phyloP scores from a whole-genome alignment of 2,113 vertebrate species.

The Clupea harengus region DNA sequence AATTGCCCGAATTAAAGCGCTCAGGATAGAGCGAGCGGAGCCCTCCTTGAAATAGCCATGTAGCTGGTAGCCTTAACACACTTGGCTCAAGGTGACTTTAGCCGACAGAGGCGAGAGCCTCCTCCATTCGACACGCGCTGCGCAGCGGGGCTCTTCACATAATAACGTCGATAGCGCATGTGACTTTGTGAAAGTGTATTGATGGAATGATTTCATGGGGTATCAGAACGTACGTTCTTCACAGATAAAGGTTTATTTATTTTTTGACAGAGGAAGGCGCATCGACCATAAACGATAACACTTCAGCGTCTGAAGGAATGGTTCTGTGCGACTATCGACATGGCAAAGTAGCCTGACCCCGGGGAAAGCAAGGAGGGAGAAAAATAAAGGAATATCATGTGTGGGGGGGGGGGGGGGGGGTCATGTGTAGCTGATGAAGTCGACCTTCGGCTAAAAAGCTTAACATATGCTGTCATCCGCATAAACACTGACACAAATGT shows the following conservation, averaged over 20 bases:
- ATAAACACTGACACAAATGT: neutral
- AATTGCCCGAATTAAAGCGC: neutral
- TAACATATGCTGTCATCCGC: neutral
- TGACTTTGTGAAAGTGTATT: neutral
- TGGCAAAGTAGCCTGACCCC: neutral
- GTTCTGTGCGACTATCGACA: neutral
- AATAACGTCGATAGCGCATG: neutral
- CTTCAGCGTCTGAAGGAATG: neutral
- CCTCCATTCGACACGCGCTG: neutral
- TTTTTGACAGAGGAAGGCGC: neutral
- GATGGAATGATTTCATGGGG: neutral
- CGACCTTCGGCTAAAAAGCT: neutral
- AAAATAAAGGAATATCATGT: neutral
- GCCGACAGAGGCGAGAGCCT: neutral
- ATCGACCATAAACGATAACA: neutral
- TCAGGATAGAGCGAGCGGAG: neutral
- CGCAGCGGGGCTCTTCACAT: neutral
- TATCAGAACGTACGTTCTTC: neutral
- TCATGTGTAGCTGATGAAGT: neutral
- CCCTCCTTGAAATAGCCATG: neutral
- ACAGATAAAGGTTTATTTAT: neutral
- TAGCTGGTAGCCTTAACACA: constrained; percentile 4
- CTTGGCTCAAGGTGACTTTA: constrained; percentile 8
- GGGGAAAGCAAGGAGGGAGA: neutral
- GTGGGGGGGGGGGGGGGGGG: neutral